Base-by-base conservation (phyloP, 2,888 invertebrate species). In the Dusona sp. region DNA sequence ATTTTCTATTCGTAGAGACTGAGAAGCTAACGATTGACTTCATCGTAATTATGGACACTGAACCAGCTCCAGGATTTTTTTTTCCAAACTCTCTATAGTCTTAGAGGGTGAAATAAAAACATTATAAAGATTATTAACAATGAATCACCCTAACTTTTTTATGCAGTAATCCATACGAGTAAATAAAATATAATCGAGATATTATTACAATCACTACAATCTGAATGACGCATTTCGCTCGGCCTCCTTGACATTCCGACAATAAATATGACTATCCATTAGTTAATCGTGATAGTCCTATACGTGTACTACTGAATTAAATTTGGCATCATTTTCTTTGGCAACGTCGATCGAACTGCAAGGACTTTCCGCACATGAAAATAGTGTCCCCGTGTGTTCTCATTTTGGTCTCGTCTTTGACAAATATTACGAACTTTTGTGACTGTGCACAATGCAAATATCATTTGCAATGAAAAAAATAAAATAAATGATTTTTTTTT, bases 271-370 rank as follows among this genome's bases (percentile, higher is more conserved):
- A 78, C 82, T 87, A 64, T 81, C 45, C 67, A 68, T 83, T 83
- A 78, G 74, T 79, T 85, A 80, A 45, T 70, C 72, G 68, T 42
- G 57, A 48, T 72, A 78, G 54, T 67, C n/a, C 36, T 81, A 78
- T 86, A 86, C 25, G 72, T 33, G 29, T 80, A 78, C 81, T 77
- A 75, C 68, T 45, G 57, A 86, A 84, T 88, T 87, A 67, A 84
- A 79, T 88, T 88, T 88, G 88, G 88, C 87, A 89, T 87, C 84
- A 67, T 87, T 88, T 70, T 84, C 75, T 86, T 87, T 88, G 88
- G 83, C 84, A 88, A 29, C 82, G 70, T 78, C 65, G 81, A 79
- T 78, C 72, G 54, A 77, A 77, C 22, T 67, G 64, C 64, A 75
- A 85, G 64, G 38, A 68, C 54, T 64, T 75, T 16, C 38, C 25